Conservation (phyloP, 2,888 invertebrate genomes). For the Thereva nobilitata region DNA sequence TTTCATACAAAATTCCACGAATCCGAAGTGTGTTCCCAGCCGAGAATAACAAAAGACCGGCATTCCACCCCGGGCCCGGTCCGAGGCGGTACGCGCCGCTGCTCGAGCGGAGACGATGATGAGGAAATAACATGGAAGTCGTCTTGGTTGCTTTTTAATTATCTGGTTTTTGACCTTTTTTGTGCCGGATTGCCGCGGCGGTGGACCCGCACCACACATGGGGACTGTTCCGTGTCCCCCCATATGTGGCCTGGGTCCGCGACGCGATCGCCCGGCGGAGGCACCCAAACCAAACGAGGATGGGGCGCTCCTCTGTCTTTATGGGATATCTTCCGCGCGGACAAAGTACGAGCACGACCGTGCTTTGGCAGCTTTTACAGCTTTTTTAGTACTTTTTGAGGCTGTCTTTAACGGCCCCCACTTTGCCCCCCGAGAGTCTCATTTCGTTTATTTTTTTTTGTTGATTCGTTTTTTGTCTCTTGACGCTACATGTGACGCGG, state of each 20-base stretch:
- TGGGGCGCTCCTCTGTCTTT: too few species aligned
- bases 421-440: too few species aligned
- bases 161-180: constrained; percentile 25
- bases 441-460: too few species aligned
- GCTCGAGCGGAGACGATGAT: not conserved
- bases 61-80: constrained; percentile 1
- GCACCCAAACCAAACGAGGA: too few species aligned
- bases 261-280: too few species aligned
- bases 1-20: constrained; percentile 36
- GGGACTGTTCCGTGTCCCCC: too few species aligned
- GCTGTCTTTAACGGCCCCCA: too few species aligned
- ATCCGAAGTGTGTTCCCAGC: constrained; percentile 21
- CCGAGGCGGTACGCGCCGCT: not conserved
- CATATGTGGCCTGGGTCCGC: too few species aligned
- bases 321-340: too few species aligned
- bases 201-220: constrained; percentile 3
- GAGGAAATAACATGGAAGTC: constrained; percentile 14
- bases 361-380: too few species aligned
- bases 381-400: constrained; percentile 7
- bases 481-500: not conserved
- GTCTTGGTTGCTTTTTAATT: constrained; percentile 20
- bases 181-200: constrained; percentile 1
- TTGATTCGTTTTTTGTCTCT: too few species aligned
- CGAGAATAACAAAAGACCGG: constrained; percentile 10
- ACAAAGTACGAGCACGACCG: too few species aligned